Percentiles rank a stretch among this genome's conserved stretches.
Evolutionary conservation across 2,113 vertebrate species (phyloP).

Genomic region (Leiothrix lutea): DNA sequence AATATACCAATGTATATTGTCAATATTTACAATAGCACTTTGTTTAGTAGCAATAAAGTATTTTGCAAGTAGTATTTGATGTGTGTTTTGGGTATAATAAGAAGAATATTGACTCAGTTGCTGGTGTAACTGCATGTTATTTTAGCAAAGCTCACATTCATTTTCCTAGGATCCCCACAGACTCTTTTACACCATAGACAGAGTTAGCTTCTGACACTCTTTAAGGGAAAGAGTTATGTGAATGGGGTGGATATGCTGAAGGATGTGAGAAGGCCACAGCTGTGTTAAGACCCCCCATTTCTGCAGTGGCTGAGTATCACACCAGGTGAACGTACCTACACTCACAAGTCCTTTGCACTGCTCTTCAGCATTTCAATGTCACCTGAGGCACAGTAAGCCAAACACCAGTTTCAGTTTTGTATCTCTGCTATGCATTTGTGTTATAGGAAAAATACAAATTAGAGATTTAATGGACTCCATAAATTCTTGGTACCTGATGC

Average conservation of each 20-base stretch:
- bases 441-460: neutral
- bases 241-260: neutral
- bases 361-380: neutral
- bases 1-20: neutral
- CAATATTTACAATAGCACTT: neutral
- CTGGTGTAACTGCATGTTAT: neutral
- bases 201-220: neutral
- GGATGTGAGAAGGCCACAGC: neutral
- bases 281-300: neutral
- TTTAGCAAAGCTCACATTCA: neutral
- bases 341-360: neutral
- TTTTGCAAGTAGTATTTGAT: neutral
- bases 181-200: neutral
- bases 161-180: neutral
- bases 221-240: neutral
- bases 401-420: neutral
- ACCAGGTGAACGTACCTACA: neutral
- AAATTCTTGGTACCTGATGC: neutral
- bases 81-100: neutral
- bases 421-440: neutral
- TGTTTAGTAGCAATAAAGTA: neutral
- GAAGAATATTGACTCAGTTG: neutral
- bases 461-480: neutral
- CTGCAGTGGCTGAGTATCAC: neutral
- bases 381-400: neutral